Conservation (phyloP, 2,113 vertebrate species). For the Phyllopteryx taeniolatus region DNA sequence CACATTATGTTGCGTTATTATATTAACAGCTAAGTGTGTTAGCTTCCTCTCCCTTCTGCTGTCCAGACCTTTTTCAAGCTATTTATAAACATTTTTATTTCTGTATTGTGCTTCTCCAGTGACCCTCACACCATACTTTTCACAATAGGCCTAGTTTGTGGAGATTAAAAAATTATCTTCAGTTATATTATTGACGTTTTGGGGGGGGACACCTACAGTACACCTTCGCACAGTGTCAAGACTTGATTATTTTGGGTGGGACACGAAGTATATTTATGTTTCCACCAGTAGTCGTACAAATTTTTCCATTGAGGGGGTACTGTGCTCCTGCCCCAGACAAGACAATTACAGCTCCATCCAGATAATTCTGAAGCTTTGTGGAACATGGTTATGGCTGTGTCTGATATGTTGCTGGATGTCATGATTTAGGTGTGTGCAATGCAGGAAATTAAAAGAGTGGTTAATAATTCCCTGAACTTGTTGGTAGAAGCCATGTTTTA, state of each 20-base stretch:
- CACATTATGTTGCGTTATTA: slow-evolving; percentile 15
- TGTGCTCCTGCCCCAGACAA: slow-evolving; percentile 36
- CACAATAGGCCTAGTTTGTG: slow-evolving; percentile 45
- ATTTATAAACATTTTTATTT: slow-evolving; percentile 56
- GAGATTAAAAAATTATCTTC: slow-evolving; percentile 39
- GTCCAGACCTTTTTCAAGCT: slow-evolving; percentile 28
- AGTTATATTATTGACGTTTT: slow-evolving; percentile 14
- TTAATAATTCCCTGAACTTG: slow-evolving; percentile 4
- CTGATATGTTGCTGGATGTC: not conserved
- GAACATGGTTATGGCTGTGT: slow-evolving; percentile 1
- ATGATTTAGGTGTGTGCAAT: not conserved
- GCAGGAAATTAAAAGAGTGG: slow-evolving; percentile 36
- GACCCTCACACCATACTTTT: slow-evolving; percentile 39
- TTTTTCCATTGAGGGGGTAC: slow-evolving; percentile 33
- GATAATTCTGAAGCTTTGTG: slow-evolving; percentile 34
- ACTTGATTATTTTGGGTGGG: slow-evolving; percentile 45
- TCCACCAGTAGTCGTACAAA: slow-evolving; percentile 48
- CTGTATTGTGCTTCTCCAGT: slow-evolving; percentile 27
- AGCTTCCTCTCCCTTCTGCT: slow-evolving; percentile 7
- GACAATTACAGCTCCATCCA: slow-evolving; percentile 38
- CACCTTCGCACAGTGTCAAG: slow-evolving; percentile 39
- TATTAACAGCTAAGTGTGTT: not conserved
- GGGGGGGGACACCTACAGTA: not conserved
- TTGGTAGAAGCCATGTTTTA: not conserved
- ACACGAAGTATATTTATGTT: slow-evolving; percentile 56